These are phyloP conservation scores for Cremastobaeus sp. DNA, from an alignment of 2,888 invertebrate genomes.

Conservation along the genomic window DNA sequence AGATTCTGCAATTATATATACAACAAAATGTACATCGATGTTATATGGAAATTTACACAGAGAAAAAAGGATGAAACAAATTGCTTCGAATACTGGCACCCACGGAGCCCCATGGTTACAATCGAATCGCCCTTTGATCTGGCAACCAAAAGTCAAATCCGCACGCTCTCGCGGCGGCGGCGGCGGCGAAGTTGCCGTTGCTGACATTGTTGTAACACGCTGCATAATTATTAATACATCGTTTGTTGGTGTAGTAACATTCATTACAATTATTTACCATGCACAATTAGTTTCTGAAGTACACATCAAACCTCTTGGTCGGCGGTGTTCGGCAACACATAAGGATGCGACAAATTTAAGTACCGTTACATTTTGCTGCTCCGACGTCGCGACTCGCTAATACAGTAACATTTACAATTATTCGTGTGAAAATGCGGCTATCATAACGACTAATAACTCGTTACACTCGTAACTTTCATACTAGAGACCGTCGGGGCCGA, in stretches of 20 bases:
- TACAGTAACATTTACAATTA: conserved; percentile 47
- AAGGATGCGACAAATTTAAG: conserved; percentile 15
- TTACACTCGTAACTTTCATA: conserved; percentile 36
- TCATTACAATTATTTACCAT: conserved; percentile 55
- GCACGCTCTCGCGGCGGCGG: neutral
- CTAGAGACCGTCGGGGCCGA: conserved; percentile 24
- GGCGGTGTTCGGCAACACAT: conserved; percentile 25
- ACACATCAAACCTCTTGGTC: conserved; percentile 37
- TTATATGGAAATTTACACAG: too few relatives aligned
- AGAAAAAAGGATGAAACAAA: too few relatives aligned
- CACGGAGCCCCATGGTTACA: too few relatives aligned
- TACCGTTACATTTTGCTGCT: conserved; percentile 25
- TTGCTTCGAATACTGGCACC: neutral
- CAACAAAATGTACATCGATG: too few relatives aligned
- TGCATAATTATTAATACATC: conserved; percentile 33
- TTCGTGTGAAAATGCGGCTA: conserved; percentile 39
- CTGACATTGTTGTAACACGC: conserved; percentile 20
- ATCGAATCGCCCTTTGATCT: too few relatives aligned
- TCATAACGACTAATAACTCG: conserved; percentile 28
- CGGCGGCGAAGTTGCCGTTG: conserved; percentile 30
- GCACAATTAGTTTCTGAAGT: conserved; percentile 44
- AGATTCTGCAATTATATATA: too few relatives aligned
- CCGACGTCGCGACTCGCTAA: conserved; percentile 29
- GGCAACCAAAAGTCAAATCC: neutral
- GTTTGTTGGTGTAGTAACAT: conserved; percentile 44